Conservation (phyloP, 2,888 invertebrate genomes). For the Amphiduros pacificus region DNA sequence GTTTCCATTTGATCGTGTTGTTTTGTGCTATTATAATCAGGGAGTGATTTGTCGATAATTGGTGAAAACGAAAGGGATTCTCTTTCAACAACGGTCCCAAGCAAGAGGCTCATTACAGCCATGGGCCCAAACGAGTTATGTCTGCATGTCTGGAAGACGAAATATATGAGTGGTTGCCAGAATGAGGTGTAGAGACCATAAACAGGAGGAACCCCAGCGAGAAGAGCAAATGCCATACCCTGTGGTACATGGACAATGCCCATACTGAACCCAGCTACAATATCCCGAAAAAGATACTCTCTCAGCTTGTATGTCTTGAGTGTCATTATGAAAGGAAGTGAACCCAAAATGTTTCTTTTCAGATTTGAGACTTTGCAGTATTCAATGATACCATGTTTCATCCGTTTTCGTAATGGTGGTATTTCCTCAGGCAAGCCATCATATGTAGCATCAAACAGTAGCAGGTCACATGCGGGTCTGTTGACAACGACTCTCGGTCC, state of each 20-base stretch:
- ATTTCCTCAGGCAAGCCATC: too few species aligned
- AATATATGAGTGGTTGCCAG: conserved; percentile 83
- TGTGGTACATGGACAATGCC: conserved; percentile 56
- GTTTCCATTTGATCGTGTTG: background rate
- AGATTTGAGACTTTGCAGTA: too few species aligned
- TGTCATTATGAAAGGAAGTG: conserved; percentile 44
- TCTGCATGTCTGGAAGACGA: conserved; percentile 81
- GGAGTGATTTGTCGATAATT: too few species aligned
- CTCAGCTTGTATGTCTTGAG: conserved; percentile 47
- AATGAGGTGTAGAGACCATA: conserved; percentile 80
- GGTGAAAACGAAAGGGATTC: too few species aligned
- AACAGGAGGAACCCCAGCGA: conserved; percentile 60
- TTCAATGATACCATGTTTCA: too few species aligned
- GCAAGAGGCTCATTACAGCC: conserved; percentile 53
- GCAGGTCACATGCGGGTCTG: too few species aligned
- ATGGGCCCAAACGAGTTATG: conserved; percentile 76
- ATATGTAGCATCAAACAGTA: too few species aligned
- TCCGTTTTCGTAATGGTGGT: too few species aligned
- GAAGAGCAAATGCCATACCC: conserved; percentile 63
- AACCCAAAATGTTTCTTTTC: too few species aligned
- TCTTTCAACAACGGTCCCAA: conserved; percentile 39
- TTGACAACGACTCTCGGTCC: too few species aligned
- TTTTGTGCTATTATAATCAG: too few species aligned
- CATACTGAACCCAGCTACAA: conserved; percentile 53
- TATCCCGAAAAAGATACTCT: conserved; percentile 41